Evolutionary conservation across 2,888 invertebrate species (phyloP).

Genomic region (Amphiduros pacificus): DNA sequence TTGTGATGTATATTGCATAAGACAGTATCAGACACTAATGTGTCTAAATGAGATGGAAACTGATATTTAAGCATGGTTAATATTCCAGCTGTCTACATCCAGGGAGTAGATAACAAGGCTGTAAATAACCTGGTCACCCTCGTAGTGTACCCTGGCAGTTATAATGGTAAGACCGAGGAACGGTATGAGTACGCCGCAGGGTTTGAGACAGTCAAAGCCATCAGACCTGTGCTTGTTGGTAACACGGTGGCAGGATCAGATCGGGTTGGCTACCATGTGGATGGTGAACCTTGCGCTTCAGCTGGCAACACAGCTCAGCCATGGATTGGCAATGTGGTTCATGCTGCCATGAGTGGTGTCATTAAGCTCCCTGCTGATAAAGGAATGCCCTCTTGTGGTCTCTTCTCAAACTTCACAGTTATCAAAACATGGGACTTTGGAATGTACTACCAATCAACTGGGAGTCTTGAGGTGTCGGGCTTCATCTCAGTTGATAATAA

Average conservation of each 20-base stretch:
- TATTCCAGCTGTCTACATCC: too few species aligned
- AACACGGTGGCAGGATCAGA: constrained; percentile 6
- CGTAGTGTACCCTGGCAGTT: not conserved
- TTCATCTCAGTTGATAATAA: constrained; percentile 41
- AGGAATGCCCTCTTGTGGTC: not conserved
- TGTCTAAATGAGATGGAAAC: too few species aligned
- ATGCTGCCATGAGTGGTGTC: not conserved
- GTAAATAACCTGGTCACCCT: not conserved
- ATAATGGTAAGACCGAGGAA: constrained; percentile 31
- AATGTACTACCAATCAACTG: not conserved
- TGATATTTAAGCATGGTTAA: too few species aligned
- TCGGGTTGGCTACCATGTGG: constrained; percentile 15
- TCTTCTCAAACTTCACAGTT: not conserved
- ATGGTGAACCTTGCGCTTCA: not conserved
- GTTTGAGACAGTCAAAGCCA: constrained; percentile 17
- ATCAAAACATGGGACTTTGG: not conserved
- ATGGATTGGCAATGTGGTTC: not conserved
- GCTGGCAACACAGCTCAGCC: not conserved
- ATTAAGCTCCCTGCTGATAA: not conserved
- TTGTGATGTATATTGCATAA: too few species aligned
- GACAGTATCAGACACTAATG: too few species aligned
- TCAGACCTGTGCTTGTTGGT: constrained; percentile 29
- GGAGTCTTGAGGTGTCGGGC: constrained; percentile 29
- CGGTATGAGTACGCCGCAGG: constrained; percentile 37
- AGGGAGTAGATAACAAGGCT: too few species aligned